These are phyloP conservation scores for Malurus alboscapulatus DNA, from an alignment of 2,113 vertebrate genomes.

Conservation along the genomic window DNA sequence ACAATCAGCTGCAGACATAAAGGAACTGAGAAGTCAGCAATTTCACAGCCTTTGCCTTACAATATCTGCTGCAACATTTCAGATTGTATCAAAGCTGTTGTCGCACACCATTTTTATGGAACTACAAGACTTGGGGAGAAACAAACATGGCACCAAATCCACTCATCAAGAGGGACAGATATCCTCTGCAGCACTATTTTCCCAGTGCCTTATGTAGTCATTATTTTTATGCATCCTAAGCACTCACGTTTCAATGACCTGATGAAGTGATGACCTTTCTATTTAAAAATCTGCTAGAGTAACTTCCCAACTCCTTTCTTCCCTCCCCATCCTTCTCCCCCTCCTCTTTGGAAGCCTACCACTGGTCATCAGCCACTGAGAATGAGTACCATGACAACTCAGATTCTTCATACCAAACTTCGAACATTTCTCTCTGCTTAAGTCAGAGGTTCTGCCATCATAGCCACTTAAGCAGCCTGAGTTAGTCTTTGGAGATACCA, in stretches of 20 bases:
- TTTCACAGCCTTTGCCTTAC: constrained; percentile 30
- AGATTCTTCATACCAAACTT: background rate
- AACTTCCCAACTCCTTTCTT: background rate
- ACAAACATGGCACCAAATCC: background rate
- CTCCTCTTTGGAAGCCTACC: background rate
- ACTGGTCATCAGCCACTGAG: background rate
- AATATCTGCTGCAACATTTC: background rate
- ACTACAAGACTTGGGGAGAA: background rate
- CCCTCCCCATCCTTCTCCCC: background rate
- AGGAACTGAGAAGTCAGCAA: constrained; percentile 19
- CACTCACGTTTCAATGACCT: background rate
- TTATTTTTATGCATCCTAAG: background rate
- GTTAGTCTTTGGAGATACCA: background rate
- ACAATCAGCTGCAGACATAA: constrained; percentile 37
- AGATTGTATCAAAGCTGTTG: background rate
- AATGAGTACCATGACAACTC: background rate
- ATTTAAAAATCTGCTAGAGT: background rate
- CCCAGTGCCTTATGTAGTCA: background rate
- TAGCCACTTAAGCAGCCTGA: background rate
- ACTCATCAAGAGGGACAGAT: background rate
- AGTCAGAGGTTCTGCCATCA: background rate
- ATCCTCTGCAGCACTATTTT: background rate
- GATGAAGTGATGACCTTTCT: background rate
- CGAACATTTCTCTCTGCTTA: background rate
- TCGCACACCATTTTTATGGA: rapidly evolving